Conservation (phyloP, 2,113 vertebrate species). For the Seriola quinqueradiata region DNA sequence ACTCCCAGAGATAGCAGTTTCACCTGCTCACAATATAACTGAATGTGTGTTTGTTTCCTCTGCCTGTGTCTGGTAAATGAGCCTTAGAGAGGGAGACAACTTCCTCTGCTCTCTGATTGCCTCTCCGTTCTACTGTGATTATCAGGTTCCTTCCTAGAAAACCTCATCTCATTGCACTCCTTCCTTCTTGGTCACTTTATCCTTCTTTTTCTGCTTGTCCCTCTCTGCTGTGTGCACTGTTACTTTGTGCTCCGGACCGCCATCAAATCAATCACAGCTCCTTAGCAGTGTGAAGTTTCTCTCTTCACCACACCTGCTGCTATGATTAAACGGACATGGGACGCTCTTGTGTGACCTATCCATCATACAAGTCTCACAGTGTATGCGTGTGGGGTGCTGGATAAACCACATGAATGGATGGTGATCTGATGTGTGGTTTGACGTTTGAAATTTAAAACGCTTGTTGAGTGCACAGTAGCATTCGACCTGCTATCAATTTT, state of each 20-base stretch:
- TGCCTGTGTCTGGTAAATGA: slow-evolving; percentile 16
- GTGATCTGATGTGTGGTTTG: neutral
- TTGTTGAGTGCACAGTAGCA: neutral
- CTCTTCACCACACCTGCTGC: slow-evolving; percentile 54
- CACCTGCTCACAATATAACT: slow-evolving; percentile 15
- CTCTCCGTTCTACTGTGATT: neutral
- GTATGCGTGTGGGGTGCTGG: neutral
- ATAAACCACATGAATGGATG: neutral
- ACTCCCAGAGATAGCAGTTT: slow-evolving; percentile 23
- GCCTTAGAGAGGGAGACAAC: neutral
- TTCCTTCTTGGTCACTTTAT: neutral
- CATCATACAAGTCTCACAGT: slow-evolving; percentile 36
- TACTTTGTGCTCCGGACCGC: slow-evolving; percentile 14
- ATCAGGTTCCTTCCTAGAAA: neutral
- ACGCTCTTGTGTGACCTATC: slow-evolving; percentile 40
- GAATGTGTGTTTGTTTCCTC: slow-evolving; percentile 22
- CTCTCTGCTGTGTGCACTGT: neutral
- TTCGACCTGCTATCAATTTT: neutral
- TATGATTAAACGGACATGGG: slow-evolving; percentile 54
- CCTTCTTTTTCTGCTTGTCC: neutral
- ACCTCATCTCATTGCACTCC: neutral
- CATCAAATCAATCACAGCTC: slow-evolving; percentile 52
- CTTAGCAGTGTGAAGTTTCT: slow-evolving; percentile 42
- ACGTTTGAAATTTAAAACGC: slow-evolving; percentile 8
- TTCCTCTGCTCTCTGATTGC: slow-evolving; percentile 1